These are phyloP conservation scores for Eudyptes chrysolophus DNA, from an alignment of 2,113 vertebrate genomes.

Conservation along the genomic window DNA sequence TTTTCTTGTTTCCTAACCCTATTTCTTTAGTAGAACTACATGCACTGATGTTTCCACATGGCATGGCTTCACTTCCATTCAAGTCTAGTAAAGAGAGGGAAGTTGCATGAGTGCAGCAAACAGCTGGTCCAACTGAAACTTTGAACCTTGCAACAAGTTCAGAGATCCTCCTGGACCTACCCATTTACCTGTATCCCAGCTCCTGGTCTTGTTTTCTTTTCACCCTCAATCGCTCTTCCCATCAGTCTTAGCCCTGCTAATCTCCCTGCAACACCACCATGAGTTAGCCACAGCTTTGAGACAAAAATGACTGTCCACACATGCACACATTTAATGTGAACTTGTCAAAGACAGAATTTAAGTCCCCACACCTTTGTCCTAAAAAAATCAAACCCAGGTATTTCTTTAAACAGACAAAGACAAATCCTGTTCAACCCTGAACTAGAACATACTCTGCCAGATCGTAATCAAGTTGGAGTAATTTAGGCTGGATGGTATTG, in stretches of 20 bases:
- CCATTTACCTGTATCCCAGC: background rate
- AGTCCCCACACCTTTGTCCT: background rate
- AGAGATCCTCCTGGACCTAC: background rate
- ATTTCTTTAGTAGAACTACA: background rate
- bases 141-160: background rate
- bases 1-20: background rate
- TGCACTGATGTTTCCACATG: background rate
- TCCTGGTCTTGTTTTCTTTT: background rate
- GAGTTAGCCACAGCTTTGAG: background rate
- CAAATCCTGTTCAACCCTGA: background rate
- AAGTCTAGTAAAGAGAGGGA: background rate
- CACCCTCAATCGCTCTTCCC: background rate
- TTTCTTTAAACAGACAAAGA: background rate
- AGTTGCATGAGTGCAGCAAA: rapidly evolving
- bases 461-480: background rate
- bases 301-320: background rate
- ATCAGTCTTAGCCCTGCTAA: background rate
- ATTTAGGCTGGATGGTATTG: background rate
- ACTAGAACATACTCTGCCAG: background rate
- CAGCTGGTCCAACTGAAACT: background rate
- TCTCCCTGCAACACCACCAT: background rate
- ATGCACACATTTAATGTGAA: background rate
- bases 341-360: background rate
- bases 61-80: no score
- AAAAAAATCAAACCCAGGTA: background rate